Evolutionary conservation across 1,140 invertebrate species (phyloP).

Genomic region (Cardiocondyla obscurior): DNA sequence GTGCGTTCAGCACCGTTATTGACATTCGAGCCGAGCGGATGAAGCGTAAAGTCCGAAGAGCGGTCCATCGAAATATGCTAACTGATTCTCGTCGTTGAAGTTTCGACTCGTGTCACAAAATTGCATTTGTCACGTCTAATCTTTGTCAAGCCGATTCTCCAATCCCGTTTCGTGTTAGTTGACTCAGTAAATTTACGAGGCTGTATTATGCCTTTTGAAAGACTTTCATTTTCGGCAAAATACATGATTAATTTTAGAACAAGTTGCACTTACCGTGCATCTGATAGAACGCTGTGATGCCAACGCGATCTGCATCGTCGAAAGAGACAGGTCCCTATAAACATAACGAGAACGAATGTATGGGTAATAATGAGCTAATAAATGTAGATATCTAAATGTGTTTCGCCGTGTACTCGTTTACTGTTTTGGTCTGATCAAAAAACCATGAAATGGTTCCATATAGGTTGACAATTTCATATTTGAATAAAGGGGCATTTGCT

Average conservation of each 20-base stretch:
- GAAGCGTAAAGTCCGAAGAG: constrained; percentile 27
- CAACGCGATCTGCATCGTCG: constrained; percentile 92
- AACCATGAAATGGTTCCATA: too few relatives aligned
- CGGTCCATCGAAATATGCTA: background rate
- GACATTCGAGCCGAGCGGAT: constrained; percentile 9
- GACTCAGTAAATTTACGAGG: background rate
- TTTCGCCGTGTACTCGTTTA: too few relatives aligned
- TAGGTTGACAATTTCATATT: background rate
- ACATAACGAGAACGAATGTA: constrained; percentile 27
- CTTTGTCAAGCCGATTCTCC: background rate
- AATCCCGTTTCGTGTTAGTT: background rate
- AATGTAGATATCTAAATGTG: background rate
- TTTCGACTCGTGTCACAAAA: constrained; percentile 18
- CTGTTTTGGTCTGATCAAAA: too few relatives aligned
- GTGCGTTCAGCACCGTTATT: constrained; percentile 31
- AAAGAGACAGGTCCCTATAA: constrained; percentile 94
- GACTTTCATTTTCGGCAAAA: background rate
- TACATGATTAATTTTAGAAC: background rate
- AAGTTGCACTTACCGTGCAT: constrained; percentile 88
- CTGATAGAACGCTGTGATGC: constrained; percentile 93
- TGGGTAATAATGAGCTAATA: background rate
- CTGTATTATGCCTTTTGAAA: background rate
- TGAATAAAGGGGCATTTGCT: too few relatives aligned
- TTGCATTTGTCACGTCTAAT: background rate
- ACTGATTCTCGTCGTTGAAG: background rate